These are phyloP conservation scores for Sus cebifrons DNA, from an alignment of 2,797 vertebrate species.

Conservation along the genomic window DNA sequence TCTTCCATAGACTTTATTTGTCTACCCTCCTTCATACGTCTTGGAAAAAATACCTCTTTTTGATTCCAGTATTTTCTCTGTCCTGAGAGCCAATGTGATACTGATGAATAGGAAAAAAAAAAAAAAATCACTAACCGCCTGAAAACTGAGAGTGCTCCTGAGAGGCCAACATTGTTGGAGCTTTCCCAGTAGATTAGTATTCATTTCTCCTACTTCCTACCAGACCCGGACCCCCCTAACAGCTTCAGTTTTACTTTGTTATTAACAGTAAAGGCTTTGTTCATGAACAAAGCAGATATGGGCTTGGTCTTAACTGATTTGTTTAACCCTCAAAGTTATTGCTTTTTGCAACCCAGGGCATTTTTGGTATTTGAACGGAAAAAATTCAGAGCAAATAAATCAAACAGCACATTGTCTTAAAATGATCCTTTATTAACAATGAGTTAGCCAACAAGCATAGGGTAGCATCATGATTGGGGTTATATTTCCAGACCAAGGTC, in stretches of 20 bases:
- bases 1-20: slow-evolving; percentile 13
- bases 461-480: not conserved
- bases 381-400: slow-evolving; percentile 41
- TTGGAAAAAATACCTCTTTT: slow-evolving; percentile 15
- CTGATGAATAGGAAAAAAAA: slow-evolving; percentile 11
- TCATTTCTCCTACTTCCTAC: not conserved
- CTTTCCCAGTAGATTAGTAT: not conserved
- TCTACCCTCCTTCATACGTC: not conserved
- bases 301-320: not conserved
- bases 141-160: slow-evolving; percentile 18
- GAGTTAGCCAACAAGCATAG: not conserved
- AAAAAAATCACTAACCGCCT: not conserved
- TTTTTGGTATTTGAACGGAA: slow-evolving; percentile 64
- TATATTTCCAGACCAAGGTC: slow-evolving; percentile 7
- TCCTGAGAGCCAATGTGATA: slow-evolving; percentile 49
- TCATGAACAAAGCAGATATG: not conserved
- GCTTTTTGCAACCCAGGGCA: not conserved
- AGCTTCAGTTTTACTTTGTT: not conserved
- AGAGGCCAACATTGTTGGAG: not conserved
- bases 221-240: no score
- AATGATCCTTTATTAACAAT: not conserved
- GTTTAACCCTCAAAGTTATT: slow-evolving; percentile 46
- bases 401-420: slow-evolving; percentile 48
- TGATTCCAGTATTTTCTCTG: slow-evolving; percentile 10
- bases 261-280: slow-evolving; percentile 49